phyloP scores from a whole-genome alignment of 2,888 invertebrate genomes.

The Latrodectus hesperus region DNA sequence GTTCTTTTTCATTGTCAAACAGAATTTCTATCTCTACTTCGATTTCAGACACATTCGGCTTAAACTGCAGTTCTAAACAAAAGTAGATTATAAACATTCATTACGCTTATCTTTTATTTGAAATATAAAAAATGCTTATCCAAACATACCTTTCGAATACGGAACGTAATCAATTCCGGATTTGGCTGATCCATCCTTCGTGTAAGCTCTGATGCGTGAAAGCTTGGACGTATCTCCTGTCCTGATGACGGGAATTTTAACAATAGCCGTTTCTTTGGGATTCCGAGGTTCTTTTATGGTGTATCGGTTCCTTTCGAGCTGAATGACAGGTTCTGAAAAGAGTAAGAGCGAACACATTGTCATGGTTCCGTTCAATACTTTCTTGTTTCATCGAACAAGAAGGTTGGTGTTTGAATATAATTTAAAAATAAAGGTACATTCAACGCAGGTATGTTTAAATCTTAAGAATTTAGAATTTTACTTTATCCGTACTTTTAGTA shows the following conservation, averaged over 20 bases:
- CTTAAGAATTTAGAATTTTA: too few relatives aligned
- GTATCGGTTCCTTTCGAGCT: conserved; percentile 73
- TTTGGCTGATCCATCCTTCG: conserved; percentile 75
- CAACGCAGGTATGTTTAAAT: too few relatives aligned
- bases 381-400: too few relatives aligned
- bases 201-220: conserved; percentile 74
- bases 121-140: neutral
- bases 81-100: neutral
- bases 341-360: neutral
- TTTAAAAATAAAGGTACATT: too few relatives aligned
- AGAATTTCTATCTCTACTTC: conserved; percentile 74
- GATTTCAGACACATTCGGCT: conserved; percentile 73
- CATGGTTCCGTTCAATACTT: too few relatives aligned
- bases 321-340: conserved; percentile 74
- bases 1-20: conserved; percentile 74
- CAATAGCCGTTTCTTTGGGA: conserved; percentile 72
- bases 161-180: conserved; percentile 75
- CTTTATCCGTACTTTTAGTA: too few relatives aligned
- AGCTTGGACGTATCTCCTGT: conserved; percentile 74
- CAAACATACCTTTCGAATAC: conserved; percentile 73
- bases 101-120: neutral
- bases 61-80: conserved; percentile 73
- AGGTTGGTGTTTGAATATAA: too few relatives aligned
- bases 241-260: conserved; percentile 73
- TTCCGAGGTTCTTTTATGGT: conserved; percentile 74